phyloP scores from a whole-genome alignment of 1,140 invertebrate genomes.

The Trinorchestia longiramus region DNA sequence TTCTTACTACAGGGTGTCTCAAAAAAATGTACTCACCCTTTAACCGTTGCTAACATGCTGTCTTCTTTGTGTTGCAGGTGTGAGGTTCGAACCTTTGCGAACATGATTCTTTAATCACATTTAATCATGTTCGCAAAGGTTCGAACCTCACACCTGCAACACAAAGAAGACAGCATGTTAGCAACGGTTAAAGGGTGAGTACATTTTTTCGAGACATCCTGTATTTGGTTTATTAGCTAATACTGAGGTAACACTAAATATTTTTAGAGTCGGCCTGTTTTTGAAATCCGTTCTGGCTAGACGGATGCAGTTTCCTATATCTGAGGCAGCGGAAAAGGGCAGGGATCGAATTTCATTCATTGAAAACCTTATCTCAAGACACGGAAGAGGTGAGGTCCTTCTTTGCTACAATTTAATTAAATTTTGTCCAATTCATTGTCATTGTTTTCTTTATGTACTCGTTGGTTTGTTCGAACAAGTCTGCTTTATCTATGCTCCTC shows the following conservation, averaged over 20 bases:
- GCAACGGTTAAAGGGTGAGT: too few species aligned
- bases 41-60: too few species aligned
- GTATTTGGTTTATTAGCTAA: too few species aligned
- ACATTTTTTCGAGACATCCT: too few species aligned
- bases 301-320: not conserved
- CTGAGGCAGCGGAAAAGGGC: not conserved
- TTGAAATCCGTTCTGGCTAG: not conserved
- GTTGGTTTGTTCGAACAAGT: not conserved
- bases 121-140: too few species aligned
- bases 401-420: not conserved
- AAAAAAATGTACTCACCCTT: too few species aligned
- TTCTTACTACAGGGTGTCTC: not conserved
- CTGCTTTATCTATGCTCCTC: not conserved
- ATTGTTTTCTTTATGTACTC: not conserved
- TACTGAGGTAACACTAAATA: not conserved
- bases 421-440: not conserved
- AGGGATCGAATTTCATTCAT: not conserved
- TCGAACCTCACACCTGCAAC: too few species aligned
- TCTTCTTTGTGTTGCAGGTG: too few species aligned
- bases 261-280: not conserved
- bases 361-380: not conserved
- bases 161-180: too few species aligned
- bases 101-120: too few species aligned
- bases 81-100: too few species aligned
- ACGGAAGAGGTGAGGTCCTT: not conserved